These are phyloP conservation scores for Lepus timidus DNA, from an alignment of 2,113 vertebrate species.

Conservation along the genomic window DNA sequence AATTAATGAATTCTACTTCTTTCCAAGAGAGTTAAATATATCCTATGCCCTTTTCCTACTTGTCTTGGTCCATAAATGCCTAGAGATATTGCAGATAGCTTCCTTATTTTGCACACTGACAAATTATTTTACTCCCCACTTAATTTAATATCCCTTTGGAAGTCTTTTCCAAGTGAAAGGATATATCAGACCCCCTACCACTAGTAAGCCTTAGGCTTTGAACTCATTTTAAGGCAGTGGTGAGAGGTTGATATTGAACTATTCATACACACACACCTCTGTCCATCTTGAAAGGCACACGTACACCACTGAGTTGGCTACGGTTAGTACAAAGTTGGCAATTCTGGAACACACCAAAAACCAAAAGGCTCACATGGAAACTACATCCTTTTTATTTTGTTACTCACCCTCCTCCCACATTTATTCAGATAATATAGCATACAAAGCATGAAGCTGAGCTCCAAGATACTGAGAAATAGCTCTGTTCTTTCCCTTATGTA, in stretches of 20 bases:
- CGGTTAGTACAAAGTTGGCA: not conserved
- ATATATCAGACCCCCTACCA: not conserved
- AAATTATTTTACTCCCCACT: not conserved
- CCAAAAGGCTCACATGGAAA: not conserved
- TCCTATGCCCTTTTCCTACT: not conserved
- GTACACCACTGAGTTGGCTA: not conserved
- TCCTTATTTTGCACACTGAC: not conserved
- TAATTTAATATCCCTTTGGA: conserved; percentile 13
- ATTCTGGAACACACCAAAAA: conserved; percentile 34
- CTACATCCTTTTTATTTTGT: not conserved
- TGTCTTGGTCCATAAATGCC: not conserved
- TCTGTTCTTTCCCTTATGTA: not conserved
- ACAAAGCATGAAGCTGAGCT: not conserved
- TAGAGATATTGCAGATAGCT: not conserved
- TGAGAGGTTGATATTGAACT: not conserved
- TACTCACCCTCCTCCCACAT: not conserved
- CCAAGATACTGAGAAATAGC: not conserved
- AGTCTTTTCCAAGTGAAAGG: not conserved
- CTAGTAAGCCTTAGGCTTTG: not conserved
- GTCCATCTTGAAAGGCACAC: not conserved
- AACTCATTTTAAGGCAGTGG: not conserved
- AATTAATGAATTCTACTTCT: conserved; percentile 34
- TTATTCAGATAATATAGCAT: not conserved
- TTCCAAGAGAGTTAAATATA: conserved; percentile 1
- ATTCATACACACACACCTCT: not conserved